Base-by-base conservation (phyloP, 2,797 vertebrate genomes). In the Characodon lateralis region DNA sequence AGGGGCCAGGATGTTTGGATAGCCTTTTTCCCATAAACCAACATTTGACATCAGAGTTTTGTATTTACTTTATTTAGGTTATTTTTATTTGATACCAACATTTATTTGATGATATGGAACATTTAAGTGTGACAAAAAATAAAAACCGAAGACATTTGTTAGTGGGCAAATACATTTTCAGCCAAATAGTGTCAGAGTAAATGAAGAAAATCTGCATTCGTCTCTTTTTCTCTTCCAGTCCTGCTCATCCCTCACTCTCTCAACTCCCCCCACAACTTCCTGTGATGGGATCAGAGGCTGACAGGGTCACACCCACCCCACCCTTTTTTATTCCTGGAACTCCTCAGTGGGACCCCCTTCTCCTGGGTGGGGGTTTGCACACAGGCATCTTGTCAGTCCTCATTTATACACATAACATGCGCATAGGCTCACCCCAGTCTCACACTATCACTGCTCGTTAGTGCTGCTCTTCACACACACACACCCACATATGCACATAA, bases 281-380 rank as follows among this genome's bases (percentile, higher is more conserved):
- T 95, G 93, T 93, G 86, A 85, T 86, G 86, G 86, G 83, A 89
- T 88, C 89, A 93, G 85, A 92, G 88, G 80, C 87, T 90, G 86
- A 91, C 86, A 87, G 89, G 90, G 94, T 93, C 94, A 93, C 95
- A 91, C 93, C 95, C 92, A 93, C 92, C 92, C 92, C 93, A 84
- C 94, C 94, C 94, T 92, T 89, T 90, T 69, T 90, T 39, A 89
- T 94, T 94, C 90, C 89, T 92, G 90, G 93, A 94, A 93, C 91
- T 93, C 91, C 90, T 90, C 89, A 88, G 88, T 90, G 78, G 84
- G 89, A 85, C 89, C 85, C 88, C 91, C 81, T 43, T 72, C 71
- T 14, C 43, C 48, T n/a, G 22, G 65, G 80, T 83, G 73, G 55
- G 51, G 56, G 20, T 80, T 72, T 81, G 76, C 73, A 79, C 51